Evolutionary conservation across 2,888 invertebrate species (phyloP).

Genomic region (Monopis laevigella): DNA sequence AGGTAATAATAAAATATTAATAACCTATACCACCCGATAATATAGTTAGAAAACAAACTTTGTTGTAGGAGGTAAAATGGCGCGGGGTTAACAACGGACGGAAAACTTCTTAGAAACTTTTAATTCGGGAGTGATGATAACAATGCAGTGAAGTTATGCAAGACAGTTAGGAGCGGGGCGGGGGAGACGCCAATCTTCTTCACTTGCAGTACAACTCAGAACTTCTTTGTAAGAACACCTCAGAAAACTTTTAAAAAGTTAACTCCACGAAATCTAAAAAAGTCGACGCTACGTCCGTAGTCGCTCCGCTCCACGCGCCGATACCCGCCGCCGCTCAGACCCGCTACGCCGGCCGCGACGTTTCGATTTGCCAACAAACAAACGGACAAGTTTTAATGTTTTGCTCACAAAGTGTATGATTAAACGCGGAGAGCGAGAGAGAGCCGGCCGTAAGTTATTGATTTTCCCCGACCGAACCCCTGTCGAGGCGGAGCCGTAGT

Average conservation of each 20-base stretch:
- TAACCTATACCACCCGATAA: not conserved
- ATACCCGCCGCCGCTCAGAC: slow-evolving; percentile 26
- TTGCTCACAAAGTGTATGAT: slow-evolving; percentile 69
- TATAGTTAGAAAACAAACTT: too few species aligned
- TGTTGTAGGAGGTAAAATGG: not conserved
- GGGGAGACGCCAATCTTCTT: slow-evolving; percentile 48
- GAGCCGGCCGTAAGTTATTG: slow-evolving; percentile 68
- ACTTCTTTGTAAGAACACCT: slow-evolving; percentile 63
- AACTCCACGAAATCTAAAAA: slow-evolving; percentile 41
- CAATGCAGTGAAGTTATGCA: slow-evolving; percentile 52
- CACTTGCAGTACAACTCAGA: slow-evolving; percentile 56
- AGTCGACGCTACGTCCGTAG: slow-evolving; percentile 28
- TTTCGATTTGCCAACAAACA: slow-evolving; percentile 55
- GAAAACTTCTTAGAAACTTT: slow-evolving; percentile 2
- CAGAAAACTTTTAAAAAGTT: slow-evolving; percentile 62
- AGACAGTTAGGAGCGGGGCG: slow-evolving; percentile 33
- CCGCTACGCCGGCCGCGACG: slow-evolving; percentile 27
- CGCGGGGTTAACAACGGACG: too few species aligned
- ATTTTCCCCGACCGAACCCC: slow-evolving; percentile 65
- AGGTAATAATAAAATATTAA: not conserved
- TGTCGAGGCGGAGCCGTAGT: slow-evolving; percentile 56
- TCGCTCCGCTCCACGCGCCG: slow-evolving; percentile 25
- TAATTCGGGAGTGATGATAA: slow-evolving; percentile 29
- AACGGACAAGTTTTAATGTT: slow-evolving; percentile 68
- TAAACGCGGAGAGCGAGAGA: slow-evolving; percentile 67